Conservation (phyloP, 2,797 vertebrate genomes). For the Mormyrus hasselquistii region DNA sequence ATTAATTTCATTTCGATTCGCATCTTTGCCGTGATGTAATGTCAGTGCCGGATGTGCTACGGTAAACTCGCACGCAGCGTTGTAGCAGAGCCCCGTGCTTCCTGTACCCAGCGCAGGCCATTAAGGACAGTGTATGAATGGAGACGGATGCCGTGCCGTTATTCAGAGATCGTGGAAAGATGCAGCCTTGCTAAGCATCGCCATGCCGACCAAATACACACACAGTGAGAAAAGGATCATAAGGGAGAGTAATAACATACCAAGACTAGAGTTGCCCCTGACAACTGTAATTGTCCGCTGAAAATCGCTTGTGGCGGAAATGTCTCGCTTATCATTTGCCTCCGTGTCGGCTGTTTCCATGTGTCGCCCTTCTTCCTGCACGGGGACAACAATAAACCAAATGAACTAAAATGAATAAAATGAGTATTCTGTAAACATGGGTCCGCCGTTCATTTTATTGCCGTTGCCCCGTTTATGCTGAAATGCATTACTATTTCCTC, state of each 20-base stretch:
- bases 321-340: conserved; percentile 38
- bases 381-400: conserved; percentile 13
- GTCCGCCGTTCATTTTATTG: background rate
- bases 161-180: conserved; percentile 54
- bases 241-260: conserved; percentile 72
- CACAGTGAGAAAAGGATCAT: conserved; percentile 57
- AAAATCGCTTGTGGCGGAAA: conserved; percentile 58
- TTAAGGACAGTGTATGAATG: background rate
- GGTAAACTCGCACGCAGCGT: background rate
- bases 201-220: conserved; percentile 55
- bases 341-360: conserved; percentile 54
- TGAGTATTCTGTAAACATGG: background rate
- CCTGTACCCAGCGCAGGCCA: background rate
- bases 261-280: conserved; percentile 93
- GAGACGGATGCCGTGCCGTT: background rate
- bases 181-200: conserved; percentile 51
- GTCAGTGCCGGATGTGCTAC: background rate
- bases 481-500: background rate
- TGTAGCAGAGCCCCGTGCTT: background rate
- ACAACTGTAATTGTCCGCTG: conserved; percentile 84
- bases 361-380: conserved; percentile 58
- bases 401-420: background rate
- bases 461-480: background rate
- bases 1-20: background rate
- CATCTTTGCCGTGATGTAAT: background rate